Evolutionary conservation across 2,797 vertebrate genomes (phyloP), one percentile per base, ranked within the genome.

Genomic region (Zalophus californianus): DNA sequence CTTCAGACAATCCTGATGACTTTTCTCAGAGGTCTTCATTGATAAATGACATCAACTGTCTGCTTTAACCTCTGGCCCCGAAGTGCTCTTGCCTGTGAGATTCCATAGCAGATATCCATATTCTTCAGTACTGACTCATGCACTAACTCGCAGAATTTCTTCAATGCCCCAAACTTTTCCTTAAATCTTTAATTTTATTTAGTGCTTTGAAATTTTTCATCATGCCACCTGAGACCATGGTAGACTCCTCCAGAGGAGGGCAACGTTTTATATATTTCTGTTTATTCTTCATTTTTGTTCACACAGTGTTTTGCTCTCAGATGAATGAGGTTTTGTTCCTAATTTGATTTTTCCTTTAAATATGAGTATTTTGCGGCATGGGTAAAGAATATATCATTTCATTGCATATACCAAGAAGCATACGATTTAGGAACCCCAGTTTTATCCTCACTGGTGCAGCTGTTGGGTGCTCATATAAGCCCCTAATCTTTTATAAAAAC

Each of bases 401-500:
- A 72, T 85, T 64, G 32, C 58, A 83, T 86, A 90, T 32, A 29
- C 18, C 79, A 86, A 91, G 68, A 88, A 21, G 62, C 84, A 84
- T 58, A 44, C 0, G 25, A 62, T 88, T 90, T 94, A 88, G 90
- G 52, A 98, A 83, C 80, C 32, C 14, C 54, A 64, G 77, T 90
- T 96, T 97, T 95, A 91, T 91, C 75, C 35, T 94, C 25, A 90
- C 64, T 89, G 79, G 58, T 84, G 41, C 98, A 98, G 97, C 97
- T 98, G 97, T 97, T 96, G 78, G 85, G 60, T 75, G 68, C 96
- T 97, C 95, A 96, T 86, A 95, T 97, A 97, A 96, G 96, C 62
- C 50, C 20, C 35, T 98, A 98, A 98, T 98, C 97, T 94, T 97
- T 97, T 97, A 95, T 95, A 89, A 97, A 97, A 98, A 97, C 88